Base-by-base conservation (phyloP, 1,140 invertebrate genomes). In the Drosophila ironensis region DNA sequence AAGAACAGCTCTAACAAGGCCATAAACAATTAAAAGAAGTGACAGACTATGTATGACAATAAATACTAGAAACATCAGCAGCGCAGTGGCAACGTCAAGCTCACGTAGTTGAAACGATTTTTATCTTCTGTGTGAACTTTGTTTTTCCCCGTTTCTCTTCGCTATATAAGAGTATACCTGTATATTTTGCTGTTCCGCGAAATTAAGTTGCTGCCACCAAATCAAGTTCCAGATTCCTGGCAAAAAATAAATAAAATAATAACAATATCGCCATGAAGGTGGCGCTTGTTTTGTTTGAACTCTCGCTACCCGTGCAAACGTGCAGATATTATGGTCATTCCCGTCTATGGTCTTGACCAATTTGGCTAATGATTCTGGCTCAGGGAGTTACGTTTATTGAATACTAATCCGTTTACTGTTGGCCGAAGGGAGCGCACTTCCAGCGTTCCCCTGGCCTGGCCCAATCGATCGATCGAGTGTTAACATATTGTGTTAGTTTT, bases 21-120 rank as follows among this genome's bases (percentile, higher is more conserved):
- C 72, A 72, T 76, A 81, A 76, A 72, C 77, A 81, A 77, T 81
- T 81, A 81, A 82, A 82, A 69, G 74, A 82, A 81, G 77, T 82
- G 77, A 82, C 72, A 82, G 72, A 77, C 77, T 75, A 45, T 82
- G 72, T 81, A 81, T 72, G 73, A 76, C 63, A 68, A 57, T 66
- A 71, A 67, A 69, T 72, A 72, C 44, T 69, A 64, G 63, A 69
- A 45, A 41, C 66, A 59, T 44, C 24, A 44, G 35, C 41, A 56
- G 25, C 25, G 35, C 41, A 56, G 25, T 25, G 46, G 19, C 60
- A 41, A 38, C 47, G 45, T 25, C 41, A 69, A 69, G 16, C 67
- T 69, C 52, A 69, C 52, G 40, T 42, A 59, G 50, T 53, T 54
- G 48, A 24, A 40, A 33, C 35, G 67, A 82, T 81, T 81, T 75